Evolutionary conservation across 2,888 invertebrate genomes (phyloP).

Genomic region (Lucinisca nassula): DNA sequence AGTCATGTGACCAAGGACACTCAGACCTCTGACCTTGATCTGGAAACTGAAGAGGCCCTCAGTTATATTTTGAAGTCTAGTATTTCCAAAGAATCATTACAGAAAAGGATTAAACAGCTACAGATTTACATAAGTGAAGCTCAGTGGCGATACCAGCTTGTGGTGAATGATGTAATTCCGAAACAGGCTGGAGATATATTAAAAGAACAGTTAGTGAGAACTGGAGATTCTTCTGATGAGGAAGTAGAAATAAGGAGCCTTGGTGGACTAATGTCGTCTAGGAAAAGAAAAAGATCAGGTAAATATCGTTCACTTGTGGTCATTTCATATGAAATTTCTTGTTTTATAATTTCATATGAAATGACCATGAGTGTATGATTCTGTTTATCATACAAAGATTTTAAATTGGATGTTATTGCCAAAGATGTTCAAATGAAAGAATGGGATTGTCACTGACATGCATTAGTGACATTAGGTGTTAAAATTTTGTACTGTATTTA

Average conservation of each 20-base stretch:
- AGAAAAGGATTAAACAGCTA: conserved; percentile 88
- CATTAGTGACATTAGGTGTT: too few species aligned
- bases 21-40: conserved; percentile 56
- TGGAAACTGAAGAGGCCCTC: conserved; percentile 75
- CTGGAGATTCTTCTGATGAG: conserved; percentile 70
- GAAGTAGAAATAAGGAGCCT: conserved; percentile 60
- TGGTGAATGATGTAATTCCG: conserved; percentile 87
- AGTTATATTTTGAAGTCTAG: conserved; percentile 76
- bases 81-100: conserved; percentile 73
- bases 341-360: too few species aligned
- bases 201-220: conserved; percentile 69
- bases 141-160: conserved; percentile 92
- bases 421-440: too few species aligned
- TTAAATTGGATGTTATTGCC: too few species aligned
- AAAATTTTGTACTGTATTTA: too few species aligned
- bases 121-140: conserved; percentile 91
- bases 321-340: too few species aligned
- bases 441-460: too few species aligned
- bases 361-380: too few species aligned
- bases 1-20: conserved; percentile 40
- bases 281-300: conserved; percentile 50
- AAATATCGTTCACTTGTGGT: too few species aligned
- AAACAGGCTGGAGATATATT: conserved; percentile 76
- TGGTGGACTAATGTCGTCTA: conserved; percentile 30
- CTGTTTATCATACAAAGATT: too few species aligned